phyloP scores from a whole-genome alignment of 2,888 invertebrate genomes.

The Cartodere bifasciata region DNA sequence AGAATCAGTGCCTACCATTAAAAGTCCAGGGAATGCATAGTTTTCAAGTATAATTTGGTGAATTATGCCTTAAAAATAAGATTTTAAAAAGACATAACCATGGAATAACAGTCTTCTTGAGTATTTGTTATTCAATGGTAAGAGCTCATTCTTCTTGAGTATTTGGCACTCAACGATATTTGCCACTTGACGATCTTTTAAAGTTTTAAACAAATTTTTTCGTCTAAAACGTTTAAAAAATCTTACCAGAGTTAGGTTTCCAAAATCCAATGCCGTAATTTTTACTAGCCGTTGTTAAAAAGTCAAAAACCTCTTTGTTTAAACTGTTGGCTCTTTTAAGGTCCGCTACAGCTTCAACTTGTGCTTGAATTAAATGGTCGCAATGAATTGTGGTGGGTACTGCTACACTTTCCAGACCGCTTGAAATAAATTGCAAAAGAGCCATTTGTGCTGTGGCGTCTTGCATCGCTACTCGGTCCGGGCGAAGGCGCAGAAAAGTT shows the following conservation, averaged over 20 bases:
- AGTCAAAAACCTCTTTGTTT: slow-evolving; percentile 82
- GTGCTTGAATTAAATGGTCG: slow-evolving; percentile 93
- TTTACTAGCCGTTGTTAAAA: slow-evolving; percentile 77
- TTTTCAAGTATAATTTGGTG: slow-evolving; percentile 96
- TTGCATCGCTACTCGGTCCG: slow-evolving; percentile 95
- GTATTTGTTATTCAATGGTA: too few relatives aligned
- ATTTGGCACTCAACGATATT: too few relatives aligned
- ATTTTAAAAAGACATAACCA: background rate
- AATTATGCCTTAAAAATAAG: slow-evolving; percentile 47
- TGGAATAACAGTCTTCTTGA: background rate
- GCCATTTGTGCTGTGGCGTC: slow-evolving; percentile 99
- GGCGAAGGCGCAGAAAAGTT: slow-evolving; percentile 77
- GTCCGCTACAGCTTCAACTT: slow-evolving; percentile 73
- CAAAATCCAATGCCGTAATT: slow-evolving; percentile 97
- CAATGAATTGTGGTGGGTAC: slow-evolving; percentile 96
- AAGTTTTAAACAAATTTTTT: too few relatives aligned
- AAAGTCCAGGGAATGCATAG: slow-evolving; percentile 88
- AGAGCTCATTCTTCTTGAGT: too few relatives aligned
- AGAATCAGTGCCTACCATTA: slow-evolving; percentile 93
- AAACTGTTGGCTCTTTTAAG: slow-evolving; percentile 74
- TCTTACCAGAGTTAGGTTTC: slow-evolving; percentile 77
- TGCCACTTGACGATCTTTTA: too few relatives aligned
- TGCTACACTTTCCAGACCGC: slow-evolving; percentile 79
- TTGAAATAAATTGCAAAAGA: slow-evolving; percentile 93
- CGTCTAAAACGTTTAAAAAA: background rate